phyloP scores from a whole-genome alignment of 2,797 vertebrate genomes.

The Allobates femoralis region DNA sequence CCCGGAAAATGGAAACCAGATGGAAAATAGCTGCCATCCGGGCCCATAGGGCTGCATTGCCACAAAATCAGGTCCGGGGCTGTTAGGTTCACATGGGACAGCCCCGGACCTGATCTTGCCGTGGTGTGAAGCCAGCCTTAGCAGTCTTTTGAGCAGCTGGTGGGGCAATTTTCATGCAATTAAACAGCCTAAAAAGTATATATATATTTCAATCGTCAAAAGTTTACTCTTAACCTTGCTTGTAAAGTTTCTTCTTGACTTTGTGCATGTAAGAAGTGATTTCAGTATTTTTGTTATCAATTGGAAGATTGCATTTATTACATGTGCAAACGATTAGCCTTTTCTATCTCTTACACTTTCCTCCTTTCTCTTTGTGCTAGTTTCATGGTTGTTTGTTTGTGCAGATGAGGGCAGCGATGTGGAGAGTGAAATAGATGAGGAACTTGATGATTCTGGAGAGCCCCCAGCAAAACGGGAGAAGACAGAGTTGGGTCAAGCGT shows the following conservation, averaged over 20 bases:
- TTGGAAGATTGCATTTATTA: not conserved
- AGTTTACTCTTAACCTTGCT: not conserved
- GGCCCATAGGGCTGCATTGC: no score
- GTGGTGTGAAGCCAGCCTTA: no score
- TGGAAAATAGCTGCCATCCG: no score
- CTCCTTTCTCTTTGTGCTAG: slow-evolving; percentile 41
- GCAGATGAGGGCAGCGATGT: slow-evolving; percentile 84
- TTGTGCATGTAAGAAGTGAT: not conserved
- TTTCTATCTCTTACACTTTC: slow-evolving; percentile 50
- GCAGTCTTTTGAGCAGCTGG: no score
- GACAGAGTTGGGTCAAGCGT: slow-evolving; percentile 78
- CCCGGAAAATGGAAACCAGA: no score
- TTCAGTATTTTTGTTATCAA: not conserved
- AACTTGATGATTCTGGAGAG: slow-evolving; percentile 81
- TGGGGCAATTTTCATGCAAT: no score
- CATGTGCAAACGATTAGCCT: not conserved
- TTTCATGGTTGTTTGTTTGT: slow-evolving; percentile 72
- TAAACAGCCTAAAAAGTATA: no score
- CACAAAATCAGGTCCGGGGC: no score
- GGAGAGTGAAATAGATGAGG: slow-evolving; percentile 83
- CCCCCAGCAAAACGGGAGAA: slow-evolving; percentile 82
- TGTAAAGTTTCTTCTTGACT: not conserved
- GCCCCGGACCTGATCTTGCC: no score
- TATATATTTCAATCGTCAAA: no score
- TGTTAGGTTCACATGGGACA: no score